Percentiles rank a stretch among this genome's conserved stretches.
Evolutionary conservation across 2,797 vertebrate genomes (phyloP).

Genomic region (Falco naumanni): DNA sequence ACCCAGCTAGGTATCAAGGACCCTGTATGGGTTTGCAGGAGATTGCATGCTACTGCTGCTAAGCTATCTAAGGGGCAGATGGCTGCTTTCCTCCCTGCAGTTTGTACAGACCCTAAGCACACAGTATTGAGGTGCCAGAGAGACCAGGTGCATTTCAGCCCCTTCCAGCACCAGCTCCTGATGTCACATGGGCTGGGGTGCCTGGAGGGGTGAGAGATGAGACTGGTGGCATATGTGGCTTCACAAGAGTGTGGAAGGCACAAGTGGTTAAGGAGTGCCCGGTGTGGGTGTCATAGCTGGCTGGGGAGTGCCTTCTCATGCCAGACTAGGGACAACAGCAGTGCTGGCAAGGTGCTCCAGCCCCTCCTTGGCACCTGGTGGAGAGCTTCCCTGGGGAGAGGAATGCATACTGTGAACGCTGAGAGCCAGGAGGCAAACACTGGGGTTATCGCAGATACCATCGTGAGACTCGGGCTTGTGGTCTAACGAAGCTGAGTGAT

Average conservation of each 20-base stretch:
- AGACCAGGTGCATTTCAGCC: not conserved
- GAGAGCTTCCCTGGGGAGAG: not conserved
- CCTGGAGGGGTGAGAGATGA: not conserved
- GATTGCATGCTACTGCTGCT: not conserved
- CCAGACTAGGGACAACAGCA: not conserved
- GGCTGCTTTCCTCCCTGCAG: not conserved
- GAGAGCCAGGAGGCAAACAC: constrained; percentile 19
- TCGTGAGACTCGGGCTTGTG: constrained; percentile 47
- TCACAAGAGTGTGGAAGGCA: not conserved
- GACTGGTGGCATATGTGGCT: not conserved
- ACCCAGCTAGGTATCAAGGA: not conserved
- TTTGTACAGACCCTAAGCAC: not conserved
- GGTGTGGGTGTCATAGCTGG: not conserved
- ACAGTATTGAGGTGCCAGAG: not conserved
- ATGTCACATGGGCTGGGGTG: not conserved
- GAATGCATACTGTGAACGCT: not conserved
- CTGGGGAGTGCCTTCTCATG: not conserved
- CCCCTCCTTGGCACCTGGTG: not conserved
- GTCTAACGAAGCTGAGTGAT: constrained; percentile 28
- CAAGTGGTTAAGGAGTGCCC: not conserved
- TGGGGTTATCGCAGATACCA: constrained; percentile 32
- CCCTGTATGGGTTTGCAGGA: not conserved
- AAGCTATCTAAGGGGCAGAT: not conserved
- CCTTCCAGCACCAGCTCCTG: not conserved
- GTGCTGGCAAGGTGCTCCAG: not conserved